Conservation (phyloP, 2,888 invertebrate species). For the Esperia sulphurella region DNA sequence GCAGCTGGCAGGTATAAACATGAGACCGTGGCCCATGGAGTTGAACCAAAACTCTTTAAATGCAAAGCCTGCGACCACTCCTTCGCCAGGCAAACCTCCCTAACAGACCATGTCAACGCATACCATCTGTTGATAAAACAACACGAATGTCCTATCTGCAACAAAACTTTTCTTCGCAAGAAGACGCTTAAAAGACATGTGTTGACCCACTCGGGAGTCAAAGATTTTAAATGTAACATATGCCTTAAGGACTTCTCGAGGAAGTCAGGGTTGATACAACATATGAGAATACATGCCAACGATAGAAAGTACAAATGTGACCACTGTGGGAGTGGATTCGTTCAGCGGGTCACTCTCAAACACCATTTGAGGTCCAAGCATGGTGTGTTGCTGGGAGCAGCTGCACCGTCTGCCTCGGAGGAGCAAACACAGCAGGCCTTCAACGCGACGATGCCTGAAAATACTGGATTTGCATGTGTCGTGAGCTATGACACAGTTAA, state of each 20-base stretch:
- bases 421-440: no score
- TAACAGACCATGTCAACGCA: constrained; percentile 35
- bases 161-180: constrained; percentile 40
- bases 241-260: constrained; percentile 38
- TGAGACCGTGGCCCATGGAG: background rate
- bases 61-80: constrained; percentile 41
- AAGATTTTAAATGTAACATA: constrained; percentile 45
- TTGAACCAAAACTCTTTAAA: constrained; percentile 19
- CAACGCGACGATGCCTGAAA: no score
- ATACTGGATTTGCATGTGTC: no score
- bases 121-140: constrained; percentile 51
- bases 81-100: constrained; percentile 12
- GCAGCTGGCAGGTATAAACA: background rate
- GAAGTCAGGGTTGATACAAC: constrained; percentile 28
- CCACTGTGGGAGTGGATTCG: constrained; percentile 30
- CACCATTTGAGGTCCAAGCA: constrained; percentile 31
- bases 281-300: constrained; percentile 40
- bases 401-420: no score
- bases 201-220: constrained; percentile 48
- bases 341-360: constrained; percentile 37
- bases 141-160: constrained; percentile 56
- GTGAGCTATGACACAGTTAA: no score
- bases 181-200: constrained; percentile 32
- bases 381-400: constrained; percentile 11
- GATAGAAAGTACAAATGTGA: constrained; percentile 34